Conservation (phyloP, 2,888 invertebrate genomes). For the Patella ulyssiponensis region DNA sequence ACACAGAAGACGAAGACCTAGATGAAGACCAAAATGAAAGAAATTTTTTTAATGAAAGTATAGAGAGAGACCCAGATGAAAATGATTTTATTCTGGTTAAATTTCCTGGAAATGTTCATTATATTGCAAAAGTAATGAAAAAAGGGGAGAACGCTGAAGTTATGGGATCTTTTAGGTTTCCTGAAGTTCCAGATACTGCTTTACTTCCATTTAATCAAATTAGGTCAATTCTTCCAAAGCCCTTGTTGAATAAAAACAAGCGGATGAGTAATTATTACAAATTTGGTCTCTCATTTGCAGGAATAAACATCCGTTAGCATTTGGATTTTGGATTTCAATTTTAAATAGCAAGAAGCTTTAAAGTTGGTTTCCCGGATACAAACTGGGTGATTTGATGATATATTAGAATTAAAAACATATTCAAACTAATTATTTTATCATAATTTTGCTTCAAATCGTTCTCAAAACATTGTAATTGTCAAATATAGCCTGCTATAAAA, state of each 20-base stretch:
- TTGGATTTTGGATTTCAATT: no score
- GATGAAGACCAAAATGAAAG: background rate
- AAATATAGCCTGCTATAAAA: no score
- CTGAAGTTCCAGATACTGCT: background rate
- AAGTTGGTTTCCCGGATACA: no score
- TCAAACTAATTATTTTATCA: no score
- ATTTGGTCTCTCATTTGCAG: background rate
- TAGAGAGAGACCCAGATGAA: no score
- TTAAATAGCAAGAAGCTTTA: no score
- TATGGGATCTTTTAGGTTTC: background rate
- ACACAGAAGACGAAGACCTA: background rate
- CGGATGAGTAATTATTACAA: background rate
- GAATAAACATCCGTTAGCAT: background rate
- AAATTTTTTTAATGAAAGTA: background rate
- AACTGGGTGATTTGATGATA: no score
- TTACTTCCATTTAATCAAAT: background rate
- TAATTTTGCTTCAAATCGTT: no score
- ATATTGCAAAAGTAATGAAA: background rate
- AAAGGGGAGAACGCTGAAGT: background rate
- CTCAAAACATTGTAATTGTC: no score
- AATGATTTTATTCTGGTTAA: no score
- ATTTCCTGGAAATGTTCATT: background rate
- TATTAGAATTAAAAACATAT: no score
- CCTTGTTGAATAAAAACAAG: background rate
- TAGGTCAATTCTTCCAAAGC: background rate